Conservation (phyloP, 2,797 vertebrate species). For the Eulemur rubriventer region DNA sequence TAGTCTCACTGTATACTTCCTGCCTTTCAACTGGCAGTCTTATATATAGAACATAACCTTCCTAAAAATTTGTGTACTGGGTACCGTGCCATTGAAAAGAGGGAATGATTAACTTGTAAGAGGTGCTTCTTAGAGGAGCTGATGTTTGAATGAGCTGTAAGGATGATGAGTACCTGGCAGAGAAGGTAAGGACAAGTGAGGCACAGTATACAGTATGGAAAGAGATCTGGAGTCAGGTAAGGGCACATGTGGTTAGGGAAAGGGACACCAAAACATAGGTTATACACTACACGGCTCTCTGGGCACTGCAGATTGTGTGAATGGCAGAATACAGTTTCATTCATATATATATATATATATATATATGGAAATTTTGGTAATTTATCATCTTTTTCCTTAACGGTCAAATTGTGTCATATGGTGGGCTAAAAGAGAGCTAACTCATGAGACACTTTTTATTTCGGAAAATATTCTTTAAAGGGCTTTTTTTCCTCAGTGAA, state of each 20-base stretch:
- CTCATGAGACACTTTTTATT: background rate
- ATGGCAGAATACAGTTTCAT: background rate
- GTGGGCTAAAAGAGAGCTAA: background rate
- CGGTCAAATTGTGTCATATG: background rate
- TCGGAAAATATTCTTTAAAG: constrained; percentile 37
- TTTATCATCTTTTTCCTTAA: background rate
- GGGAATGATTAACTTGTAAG: background rate
- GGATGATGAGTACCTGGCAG: background rate
- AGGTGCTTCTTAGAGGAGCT: background rate
- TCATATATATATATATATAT: background rate
- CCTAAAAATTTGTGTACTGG: background rate
- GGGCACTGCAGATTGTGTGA: background rate
- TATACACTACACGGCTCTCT: background rate
- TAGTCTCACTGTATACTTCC: background rate
- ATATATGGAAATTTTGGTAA: background rate
- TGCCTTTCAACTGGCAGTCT: background rate
- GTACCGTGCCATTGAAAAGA: background rate
- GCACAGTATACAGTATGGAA: background rate
- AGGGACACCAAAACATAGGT: background rate
- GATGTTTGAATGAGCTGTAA: background rate
- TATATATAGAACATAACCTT: background rate
- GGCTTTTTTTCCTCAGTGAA: background rate
- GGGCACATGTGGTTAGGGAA: background rate
- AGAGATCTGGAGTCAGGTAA: background rate
- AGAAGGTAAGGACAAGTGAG: background rate